These are phyloP conservation scores for Dicaeum eximium DNA, from an alignment of 2,113 vertebrate species.

Conservation along the genomic window DNA sequence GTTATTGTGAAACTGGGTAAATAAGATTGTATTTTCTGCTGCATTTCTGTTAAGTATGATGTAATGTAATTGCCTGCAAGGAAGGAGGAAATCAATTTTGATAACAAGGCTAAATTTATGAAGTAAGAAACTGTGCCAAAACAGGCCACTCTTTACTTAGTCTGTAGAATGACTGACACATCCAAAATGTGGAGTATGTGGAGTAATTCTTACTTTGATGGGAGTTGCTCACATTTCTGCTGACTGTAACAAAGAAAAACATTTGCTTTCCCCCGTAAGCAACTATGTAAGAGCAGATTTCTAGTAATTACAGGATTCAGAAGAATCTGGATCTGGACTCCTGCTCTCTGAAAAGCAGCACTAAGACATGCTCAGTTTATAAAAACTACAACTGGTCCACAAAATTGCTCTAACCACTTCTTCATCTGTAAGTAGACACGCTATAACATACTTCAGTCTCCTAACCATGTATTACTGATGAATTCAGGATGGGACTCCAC, in stretches of 20 bases:
- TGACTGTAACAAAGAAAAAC: not conserved
- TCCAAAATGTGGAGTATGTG: not conserved
- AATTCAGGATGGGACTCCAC: not conserved
- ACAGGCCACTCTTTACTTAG: not conserved
- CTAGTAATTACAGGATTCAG: not conserved
- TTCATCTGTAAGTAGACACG: not conserved
- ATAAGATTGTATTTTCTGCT: not conserved
- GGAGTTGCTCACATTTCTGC: not conserved
- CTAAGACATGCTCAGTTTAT: not conserved
- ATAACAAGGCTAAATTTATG: not conserved
- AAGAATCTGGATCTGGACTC: not conserved
- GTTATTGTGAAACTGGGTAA: not conserved
- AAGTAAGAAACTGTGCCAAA: not conserved
- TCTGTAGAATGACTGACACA: not conserved
- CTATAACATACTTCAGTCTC: not conserved
- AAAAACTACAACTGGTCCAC: not conserved
- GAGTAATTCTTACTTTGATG: not conserved
- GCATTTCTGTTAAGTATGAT: not conserved
- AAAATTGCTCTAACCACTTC: not conserved
- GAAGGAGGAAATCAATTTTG: not conserved
- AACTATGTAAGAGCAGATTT: not conserved
- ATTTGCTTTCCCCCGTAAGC: not conserved
- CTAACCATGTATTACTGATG: not conserved
- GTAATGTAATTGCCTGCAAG: not conserved
- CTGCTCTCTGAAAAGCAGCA: not conserved